Percentiles rank a stretch among this genome's conserved stretches.
phyloP scores from a whole-genome alignment of 2,888 invertebrate genomes.

The Theodoxus fluviatilis region DNA sequence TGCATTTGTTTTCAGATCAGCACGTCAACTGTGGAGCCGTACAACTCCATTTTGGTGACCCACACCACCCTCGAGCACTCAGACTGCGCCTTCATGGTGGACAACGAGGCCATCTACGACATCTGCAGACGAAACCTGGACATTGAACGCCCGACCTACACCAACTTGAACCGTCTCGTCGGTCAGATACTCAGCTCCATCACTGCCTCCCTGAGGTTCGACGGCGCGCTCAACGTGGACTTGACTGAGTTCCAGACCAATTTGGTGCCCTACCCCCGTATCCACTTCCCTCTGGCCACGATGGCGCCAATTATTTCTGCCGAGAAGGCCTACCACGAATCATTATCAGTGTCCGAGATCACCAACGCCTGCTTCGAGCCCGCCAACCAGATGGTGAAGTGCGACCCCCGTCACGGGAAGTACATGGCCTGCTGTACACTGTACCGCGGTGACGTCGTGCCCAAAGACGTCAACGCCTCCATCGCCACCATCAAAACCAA shows the following conservation, averaged over 20 bases:
- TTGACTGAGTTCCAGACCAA: slow-evolving; percentile 69
- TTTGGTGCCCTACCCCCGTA: slow-evolving; percentile 66
- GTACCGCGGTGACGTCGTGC: slow-evolving; percentile 26
- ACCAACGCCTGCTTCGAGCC: slow-evolving; percentile 88
- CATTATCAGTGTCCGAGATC: no score
- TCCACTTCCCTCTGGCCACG: slow-evolving; percentile 84
- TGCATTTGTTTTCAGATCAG: no score
- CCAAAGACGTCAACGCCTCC: slow-evolving; percentile 28
- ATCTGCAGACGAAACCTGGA: slow-evolving; percentile 27
- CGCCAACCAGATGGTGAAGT: slow-evolving; percentile 87
- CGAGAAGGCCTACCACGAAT: no score
- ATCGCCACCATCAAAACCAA: slow-evolving; percentile 27
- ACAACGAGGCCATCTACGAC: slow-evolving; percentile 28
- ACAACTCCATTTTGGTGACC: slow-evolving; percentile 27
- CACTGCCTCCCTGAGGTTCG: slow-evolving; percentile 64
- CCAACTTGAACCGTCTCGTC: slow-evolving; percentile 24
- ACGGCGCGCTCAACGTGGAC: slow-evolving; percentile 66
- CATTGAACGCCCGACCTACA: slow-evolving; percentile 28
- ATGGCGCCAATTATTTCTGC: no score
- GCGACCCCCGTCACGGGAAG: slow-evolving; percentile 60
- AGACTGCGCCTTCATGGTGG: slow-evolving; percentile 25
- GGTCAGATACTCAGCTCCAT: slow-evolving; percentile 45
- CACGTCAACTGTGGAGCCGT: slow-evolving; percentile 28
- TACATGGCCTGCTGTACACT: slow-evolving; percentile 25
- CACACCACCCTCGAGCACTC: slow-evolving; percentile 28